Evolutionary conservation across 2,797 vertebrate species (phyloP).

Genomic region (Leucoraja ocellata): DNA sequence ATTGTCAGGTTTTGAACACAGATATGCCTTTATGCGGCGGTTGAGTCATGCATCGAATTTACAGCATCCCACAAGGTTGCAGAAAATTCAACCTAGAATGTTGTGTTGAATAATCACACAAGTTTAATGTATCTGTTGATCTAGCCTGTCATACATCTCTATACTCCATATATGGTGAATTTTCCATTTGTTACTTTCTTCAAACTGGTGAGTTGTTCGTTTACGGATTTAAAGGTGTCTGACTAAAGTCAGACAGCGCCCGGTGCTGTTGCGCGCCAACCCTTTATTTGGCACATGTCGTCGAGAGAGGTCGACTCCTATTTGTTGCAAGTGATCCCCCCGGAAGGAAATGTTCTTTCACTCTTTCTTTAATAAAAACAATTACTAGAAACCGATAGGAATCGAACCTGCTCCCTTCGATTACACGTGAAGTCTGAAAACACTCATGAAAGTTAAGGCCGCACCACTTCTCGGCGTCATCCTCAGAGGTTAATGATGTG

Average conservation of each 20-base stretch:
- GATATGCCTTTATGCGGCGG: background rate
- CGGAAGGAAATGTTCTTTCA: background rate
- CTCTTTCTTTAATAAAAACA: background rate
- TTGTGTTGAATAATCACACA: too few species aligned
- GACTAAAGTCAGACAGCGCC: background rate
- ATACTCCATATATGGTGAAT: too few species aligned
- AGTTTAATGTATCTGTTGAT: background rate
- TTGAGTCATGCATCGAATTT: too few species aligned
- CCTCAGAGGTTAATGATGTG: background rate
- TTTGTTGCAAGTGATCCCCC: background rate
- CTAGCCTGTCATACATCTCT: background rate
- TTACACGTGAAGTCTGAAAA: background rate
- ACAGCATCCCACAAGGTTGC: background rate
- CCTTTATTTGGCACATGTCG: background rate
- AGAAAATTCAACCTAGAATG: too few species aligned
- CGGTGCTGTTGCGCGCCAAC: background rate
- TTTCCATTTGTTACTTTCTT: background rate
- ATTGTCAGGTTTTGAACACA: background rate
- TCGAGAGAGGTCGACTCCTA: background rate
- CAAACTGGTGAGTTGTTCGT: background rate
- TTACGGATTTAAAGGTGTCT: background rate
- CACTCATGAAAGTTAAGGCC: background rate
- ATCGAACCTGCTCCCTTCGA: background rate
- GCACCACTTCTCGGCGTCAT: background rate
- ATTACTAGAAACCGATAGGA: background rate